Base-by-base conservation (phyloP, 2,888 invertebrate genomes). In the Crossocerus cetratus region DNA sequence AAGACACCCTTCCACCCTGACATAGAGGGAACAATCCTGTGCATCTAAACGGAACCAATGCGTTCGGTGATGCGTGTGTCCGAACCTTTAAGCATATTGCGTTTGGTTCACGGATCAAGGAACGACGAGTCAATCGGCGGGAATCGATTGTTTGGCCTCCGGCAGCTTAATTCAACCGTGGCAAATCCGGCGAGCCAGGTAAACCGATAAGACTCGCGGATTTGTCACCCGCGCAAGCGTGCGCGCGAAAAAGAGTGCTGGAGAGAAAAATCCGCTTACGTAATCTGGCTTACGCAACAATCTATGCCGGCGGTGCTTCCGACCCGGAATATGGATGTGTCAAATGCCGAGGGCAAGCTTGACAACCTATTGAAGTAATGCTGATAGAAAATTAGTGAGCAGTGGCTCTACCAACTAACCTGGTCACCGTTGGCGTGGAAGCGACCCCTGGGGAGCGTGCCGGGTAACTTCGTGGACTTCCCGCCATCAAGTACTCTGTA, bases 401-500 rank as follows among this genome's bases (percentile, higher is more conserved):
- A 3, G 32, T 32, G 5, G 32, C 5, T 42, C 16, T 45, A 54
- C 54, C 60, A 73, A 80, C 86, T 87, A 75, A 87, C 87, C 87
- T 87, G 74, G 87, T 88, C 70, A 87, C 83, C 55, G 86, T 88
- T 72, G 86, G 88, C 73, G 86, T 88, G 69, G 87, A 84, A 56
- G 86, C 87, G 44, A 88, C 86, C 74, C 87, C 87, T 14, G 88
- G 88, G 73, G 88, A 87, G 49, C 87, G 81, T 44, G 87, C 86
- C 18, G 90, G 89, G 81, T 89, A 90, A 70, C 84, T 89, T 72
- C 90, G 85, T 64, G 90, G 90, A 83, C 89, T 90, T 74, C 90
- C 90, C 56, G 89, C 88, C 90, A 90, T 90, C 84, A 90, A 85
- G 84, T 90, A 90, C 83, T 90, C 90, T 90, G 87, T 23, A 89